Evolutionary conservation across 2,113 vertebrate species (phyloP).

Genomic region (Herpailurus yagouaroundi): DNA sequence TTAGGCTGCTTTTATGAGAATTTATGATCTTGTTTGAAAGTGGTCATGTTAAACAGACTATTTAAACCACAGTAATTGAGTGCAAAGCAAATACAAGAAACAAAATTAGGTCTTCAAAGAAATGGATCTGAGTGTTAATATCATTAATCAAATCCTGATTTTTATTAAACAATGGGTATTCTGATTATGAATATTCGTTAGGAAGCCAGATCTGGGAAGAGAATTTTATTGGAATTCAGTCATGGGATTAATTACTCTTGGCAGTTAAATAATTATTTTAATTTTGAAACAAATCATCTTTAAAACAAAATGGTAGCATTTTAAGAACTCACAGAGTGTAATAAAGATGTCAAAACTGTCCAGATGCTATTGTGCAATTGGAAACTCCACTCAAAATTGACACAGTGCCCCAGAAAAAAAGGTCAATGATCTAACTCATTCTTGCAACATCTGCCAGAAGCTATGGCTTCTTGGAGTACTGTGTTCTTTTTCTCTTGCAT

Average conservation of each 20-base stretch:
- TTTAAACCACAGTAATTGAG: conserved; percentile 34
- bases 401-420: background rate
- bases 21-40: conserved; percentile 70
- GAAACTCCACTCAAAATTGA: conserved; percentile 62
- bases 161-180: background rate
- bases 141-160: conserved; percentile 40
- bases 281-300: conserved; percentile 50
- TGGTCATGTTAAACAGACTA: conserved; percentile 1
- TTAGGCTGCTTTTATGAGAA: conserved; percentile 63
- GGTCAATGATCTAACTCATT: conserved; percentile 36
- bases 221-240: conserved; percentile 15
- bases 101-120: background rate
- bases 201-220: background rate
- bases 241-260: conserved; percentile 30
- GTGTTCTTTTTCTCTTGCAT: background rate
- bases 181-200: conserved; percentile 32
- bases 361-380: conserved; percentile 56
- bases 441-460: conserved; percentile 31
- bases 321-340: conserved; percentile 39
- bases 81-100: conserved; percentile 47
- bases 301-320: conserved; percentile 70
- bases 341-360: conserved; percentile 59
- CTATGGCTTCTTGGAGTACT: background rate
- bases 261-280: conserved; percentile 35
- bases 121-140: conserved; percentile 30